phyloP scores from a whole-genome alignment of 2,888 invertebrate species.

The Hymenopus coronatus region DNA sequence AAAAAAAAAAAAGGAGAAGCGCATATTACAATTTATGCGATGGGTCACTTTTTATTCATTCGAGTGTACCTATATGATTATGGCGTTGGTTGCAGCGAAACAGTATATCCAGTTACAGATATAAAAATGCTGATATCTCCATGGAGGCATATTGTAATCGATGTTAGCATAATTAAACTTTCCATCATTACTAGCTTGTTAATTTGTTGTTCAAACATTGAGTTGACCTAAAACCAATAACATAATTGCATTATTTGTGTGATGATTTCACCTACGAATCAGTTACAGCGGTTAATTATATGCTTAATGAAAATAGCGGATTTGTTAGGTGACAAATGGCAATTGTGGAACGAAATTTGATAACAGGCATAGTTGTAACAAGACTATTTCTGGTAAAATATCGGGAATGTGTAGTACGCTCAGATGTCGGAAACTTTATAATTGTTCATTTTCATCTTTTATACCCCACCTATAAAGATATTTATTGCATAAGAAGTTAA shows the following conservation, averaged over 20 bases:
- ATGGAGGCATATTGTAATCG: not conserved
- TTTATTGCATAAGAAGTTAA: too few relatives aligned
- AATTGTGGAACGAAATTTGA: not conserved
- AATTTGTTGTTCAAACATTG: not conserved
- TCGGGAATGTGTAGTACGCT: too few relatives aligned
- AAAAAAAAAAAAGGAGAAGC: too few relatives aligned
- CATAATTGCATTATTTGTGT: not conserved
- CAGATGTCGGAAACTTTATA: too few relatives aligned
- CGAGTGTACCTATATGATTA: not conserved
- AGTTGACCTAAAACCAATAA: not conserved
- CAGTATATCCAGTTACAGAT: not conserved
- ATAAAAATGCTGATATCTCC: not conserved
- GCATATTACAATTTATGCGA: too few relatives aligned
- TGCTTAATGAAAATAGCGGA: not conserved
- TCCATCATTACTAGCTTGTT: not conserved
- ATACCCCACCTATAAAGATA: too few relatives aligned
- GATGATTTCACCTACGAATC: not conserved
- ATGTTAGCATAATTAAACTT: not conserved
- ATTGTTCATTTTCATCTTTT: too few relatives aligned
- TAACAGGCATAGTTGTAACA: too few relatives aligned
- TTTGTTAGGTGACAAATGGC: not conserved
- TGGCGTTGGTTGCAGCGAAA: not conserved
- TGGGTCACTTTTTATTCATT: not conserved
- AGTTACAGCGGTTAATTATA: not conserved
- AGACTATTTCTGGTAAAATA: too few relatives aligned